Percentiles rank a stretch among this genome's conserved stretches.
These are phyloP conservation scores for Dromiciops gliroides DNA, from an alignment of 2,113 vertebrate genomes.

Conservation along the genomic window DNA sequence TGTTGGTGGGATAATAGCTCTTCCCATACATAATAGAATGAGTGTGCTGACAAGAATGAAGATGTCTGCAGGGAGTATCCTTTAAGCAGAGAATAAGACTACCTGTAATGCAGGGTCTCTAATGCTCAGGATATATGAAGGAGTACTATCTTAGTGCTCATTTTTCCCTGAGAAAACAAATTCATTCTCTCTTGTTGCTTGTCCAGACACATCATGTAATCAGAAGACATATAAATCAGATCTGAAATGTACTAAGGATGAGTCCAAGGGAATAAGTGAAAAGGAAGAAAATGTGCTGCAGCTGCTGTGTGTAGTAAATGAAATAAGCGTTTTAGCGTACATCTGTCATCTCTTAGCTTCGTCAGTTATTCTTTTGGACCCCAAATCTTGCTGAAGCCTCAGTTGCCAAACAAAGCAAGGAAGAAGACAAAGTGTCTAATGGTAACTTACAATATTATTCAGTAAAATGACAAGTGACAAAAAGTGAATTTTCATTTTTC, in stretches of 20 bases:
- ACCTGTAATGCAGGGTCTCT: neutral
- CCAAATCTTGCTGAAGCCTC: neutral
- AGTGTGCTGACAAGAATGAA: neutral
- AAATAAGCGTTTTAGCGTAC: neutral
- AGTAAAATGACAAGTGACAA: conserved; percentile 2
- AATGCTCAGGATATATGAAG: neutral
- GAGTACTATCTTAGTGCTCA: neutral
- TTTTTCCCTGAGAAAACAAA: conserved; percentile 13
- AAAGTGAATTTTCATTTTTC: conserved; percentile 12
- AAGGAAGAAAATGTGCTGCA: neutral
- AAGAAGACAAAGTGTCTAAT: neutral
- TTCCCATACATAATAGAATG: neutral
- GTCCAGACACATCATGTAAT: neutral
- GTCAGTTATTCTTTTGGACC: neutral
- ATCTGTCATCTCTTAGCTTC: neutral
- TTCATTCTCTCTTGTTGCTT: neutral
- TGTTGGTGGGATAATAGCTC: neutral
- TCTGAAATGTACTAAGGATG: conserved; percentile 11
- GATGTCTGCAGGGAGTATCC: neutral
- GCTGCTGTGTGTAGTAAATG: neutral
- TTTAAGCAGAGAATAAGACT: neutral
- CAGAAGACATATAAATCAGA: neutral
- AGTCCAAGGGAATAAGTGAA: conserved; percentile 19
- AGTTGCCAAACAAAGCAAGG: conserved; percentile 38
- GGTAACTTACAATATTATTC: neutral